Evolutionary conservation across 37 sponge, comb jelly and placozoan species (phyloP), one percentile per base, ranked within the genome.

Genomic region (Cliona cf. orientalis): DNA sequence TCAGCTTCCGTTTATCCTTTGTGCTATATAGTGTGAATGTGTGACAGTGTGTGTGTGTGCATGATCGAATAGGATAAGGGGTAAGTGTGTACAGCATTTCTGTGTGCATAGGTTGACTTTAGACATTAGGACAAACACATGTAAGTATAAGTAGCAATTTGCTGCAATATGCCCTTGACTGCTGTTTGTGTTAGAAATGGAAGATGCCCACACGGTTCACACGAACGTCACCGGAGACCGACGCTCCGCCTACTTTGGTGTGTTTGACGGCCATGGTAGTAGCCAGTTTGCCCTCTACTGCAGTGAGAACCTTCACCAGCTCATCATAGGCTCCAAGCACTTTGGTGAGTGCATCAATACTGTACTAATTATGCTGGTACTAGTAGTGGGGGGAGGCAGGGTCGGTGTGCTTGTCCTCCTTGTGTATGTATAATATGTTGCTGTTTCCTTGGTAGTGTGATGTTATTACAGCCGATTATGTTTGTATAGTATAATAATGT

Each of bases 221-320:
- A 44, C 92, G 46, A 42, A 64, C 6, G 44, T 87, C 23, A 32
- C 43, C 31, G 74, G 74, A 14, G 90, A 89, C 69, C 40, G 55
- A 28, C 38, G 69, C 26, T 80, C 89, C 25, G 78, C 87, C 38
- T 95, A 85, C 71, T 89, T 95, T 81, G 95, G 77, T 22, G 95
- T 95, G 37, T 95, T 89, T 85, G 95, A 95, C 63, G 95, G 95
- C 17, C 95, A 95, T 66, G 95, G 95, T 32, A 89, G 90, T 75
- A 26, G 33, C 37, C 35, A 69, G 36, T 78, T 85, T 56, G 56
- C 86, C 39, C 26, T n/a, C n/a, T 45, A 78, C 61, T 79, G 86
- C 69, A 53, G 82, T 5, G 21, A 71, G 22, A 21, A 78, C 11
- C 61, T 86, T 5, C 79, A 78, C 58, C 56, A 86, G 0, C 19